Base-by-base conservation (phyloP, 2,888 invertebrate species). In the Meiosimyza platycephala region DNA sequence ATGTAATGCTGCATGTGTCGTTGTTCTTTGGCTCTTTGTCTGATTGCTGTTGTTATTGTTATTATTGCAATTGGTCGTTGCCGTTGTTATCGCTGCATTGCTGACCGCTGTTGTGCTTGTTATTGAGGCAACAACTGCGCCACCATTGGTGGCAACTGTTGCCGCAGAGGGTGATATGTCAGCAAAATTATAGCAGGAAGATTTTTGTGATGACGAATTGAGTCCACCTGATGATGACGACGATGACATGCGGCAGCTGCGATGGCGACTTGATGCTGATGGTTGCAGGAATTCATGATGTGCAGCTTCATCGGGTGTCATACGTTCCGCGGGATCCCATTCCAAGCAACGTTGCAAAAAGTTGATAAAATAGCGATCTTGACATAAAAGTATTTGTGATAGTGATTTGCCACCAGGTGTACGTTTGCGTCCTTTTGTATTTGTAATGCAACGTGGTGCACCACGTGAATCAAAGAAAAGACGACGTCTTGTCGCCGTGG, bases 381-480 rank as follows among this genome's bases (percentile, higher is more conserved):
- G 94, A 81, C 95, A 94, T 80, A 95, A 91, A 72, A 97, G 90
- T 50, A 94, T 95, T 82, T 93, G 90, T 18, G 94, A 90, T 71
- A 98, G 89, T 73, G 93, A 93, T 82, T 94, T 93, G 76, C 95
- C 93, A 52, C 93, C 95, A 0, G 97, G 97, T 81, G 94, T 90
- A 67, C 98, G 90, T 88, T 96, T 96, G 80, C 95, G 93, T 1
- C 97, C 97, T 87, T 97, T 97, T 76, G 95, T 96, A 87, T 98
- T 98, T 55, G 95, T 96, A 81, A 96, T 92, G 84, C 93, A 94
- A 76, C 97, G 92, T 4, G 97, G 97, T 79, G 93, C 93, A 78
- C 97, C 97, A 86, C 96, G 94, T 52, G 97, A 96, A 73, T 87
- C 95, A 84, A 96, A 96, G 89, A 96, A 96, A 77, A 96, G 89